Evolutionary conservation across 2,113 vertebrate species (phyloP).

Genomic region (Tachysurus fulvidraco): DNA sequence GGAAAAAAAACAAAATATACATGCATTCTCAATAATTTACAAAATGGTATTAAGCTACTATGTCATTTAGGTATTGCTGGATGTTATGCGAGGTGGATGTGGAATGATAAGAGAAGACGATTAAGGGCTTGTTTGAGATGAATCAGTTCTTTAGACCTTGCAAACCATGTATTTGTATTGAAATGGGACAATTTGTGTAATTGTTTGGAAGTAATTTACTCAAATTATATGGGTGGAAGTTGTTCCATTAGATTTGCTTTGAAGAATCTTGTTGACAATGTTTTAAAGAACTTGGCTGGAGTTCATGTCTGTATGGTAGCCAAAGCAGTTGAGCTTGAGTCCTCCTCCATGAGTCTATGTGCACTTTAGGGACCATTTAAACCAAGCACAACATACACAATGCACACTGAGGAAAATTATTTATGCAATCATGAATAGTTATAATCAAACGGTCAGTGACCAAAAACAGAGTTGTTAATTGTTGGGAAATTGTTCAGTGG

Average conservation of each 20-base stretch:
- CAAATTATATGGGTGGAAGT: neutral
- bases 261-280: neutral
- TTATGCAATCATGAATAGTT: neutral
- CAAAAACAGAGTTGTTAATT: neutral
- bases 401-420: neutral
- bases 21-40: slow-evolving; percentile 69
- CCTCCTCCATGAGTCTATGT: slow-evolving; percentile 21
- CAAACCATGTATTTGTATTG: neutral
- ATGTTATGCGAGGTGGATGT: slow-evolving; percentile 48
- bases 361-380: slow-evolving; percentile 43
- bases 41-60: slow-evolving; percentile 64
- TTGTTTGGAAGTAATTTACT: neutral
- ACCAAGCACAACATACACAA: slow-evolving; percentile 10
- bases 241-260: neutral
- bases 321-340: neutral
- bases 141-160: neutral
- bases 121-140: neutral
- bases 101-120: slow-evolving; percentile 45
- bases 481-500: neutral
- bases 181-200: neutral
- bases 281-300: slow-evolving; percentile 8
- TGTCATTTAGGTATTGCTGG: slow-evolving; percentile 67
- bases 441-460: neutral
- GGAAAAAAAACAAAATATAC: slow-evolving; percentile 65
- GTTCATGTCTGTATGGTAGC: neutral